Percentiles rank a stretch among this genome's conserved stretches.
These are phyloP conservation scores for Aldabrachelys gigantea DNA, from an alignment of 2,113 vertebrate genomes.

Conservation along the genomic window DNA sequence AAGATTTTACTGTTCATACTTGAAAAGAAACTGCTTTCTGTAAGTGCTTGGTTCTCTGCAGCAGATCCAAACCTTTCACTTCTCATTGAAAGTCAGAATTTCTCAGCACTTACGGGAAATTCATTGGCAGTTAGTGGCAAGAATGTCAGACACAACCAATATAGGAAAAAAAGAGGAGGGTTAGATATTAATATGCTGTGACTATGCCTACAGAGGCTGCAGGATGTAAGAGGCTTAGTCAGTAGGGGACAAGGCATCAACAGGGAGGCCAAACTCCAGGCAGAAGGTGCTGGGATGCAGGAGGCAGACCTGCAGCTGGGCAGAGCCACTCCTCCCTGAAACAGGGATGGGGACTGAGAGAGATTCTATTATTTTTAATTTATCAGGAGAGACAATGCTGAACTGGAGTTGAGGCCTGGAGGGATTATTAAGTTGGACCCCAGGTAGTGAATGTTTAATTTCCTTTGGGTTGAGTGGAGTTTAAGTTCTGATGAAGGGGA, in stretches of 20 bases:
- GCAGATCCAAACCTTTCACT: background rate
- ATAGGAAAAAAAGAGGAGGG: background rate
- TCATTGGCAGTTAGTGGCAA: background rate
- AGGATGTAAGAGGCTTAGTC: background rate
- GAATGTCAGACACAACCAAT: accelerated
- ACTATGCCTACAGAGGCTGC: background rate
- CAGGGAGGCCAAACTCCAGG: background rate
- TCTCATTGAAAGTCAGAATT: background rate
- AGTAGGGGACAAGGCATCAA: background rate
- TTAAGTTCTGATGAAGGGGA: background rate
- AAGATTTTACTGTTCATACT: background rate
- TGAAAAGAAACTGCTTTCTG: background rate
- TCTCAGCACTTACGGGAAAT: background rate
- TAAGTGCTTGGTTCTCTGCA: background rate
- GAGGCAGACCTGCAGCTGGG: background rate
- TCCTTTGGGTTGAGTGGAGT: background rate
- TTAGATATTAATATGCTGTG: background rate
- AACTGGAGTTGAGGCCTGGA: background rate
- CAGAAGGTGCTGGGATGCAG: background rate
- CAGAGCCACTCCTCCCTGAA: background rate
- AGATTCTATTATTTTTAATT: background rate
- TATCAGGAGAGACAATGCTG: background rate
- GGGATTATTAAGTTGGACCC: background rate
- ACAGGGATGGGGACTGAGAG: background rate
- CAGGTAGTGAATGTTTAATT: background rate